Percentiles rank a stretch among this genome's conserved stretches.
Evolutionary conservation across 2,797 vertebrate species (phyloP).

Genomic region (Carduelis carduelis): DNA sequence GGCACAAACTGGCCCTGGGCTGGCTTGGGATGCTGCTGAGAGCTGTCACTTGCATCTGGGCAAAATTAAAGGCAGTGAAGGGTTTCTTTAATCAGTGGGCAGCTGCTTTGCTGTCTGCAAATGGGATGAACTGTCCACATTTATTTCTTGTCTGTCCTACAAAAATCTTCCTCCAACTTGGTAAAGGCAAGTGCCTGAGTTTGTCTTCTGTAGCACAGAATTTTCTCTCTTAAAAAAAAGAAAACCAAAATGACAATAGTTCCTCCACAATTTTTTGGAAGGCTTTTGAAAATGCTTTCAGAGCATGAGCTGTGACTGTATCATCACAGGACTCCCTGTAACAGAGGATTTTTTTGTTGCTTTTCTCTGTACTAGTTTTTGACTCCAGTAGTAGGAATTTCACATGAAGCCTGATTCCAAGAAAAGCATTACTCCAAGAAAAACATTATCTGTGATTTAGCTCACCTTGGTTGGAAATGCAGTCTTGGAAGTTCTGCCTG

Average conservation of each 20-base stretch:
- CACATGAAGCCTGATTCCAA: background rate
- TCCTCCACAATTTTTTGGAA: fast-evolving
- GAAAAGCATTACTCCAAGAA: background rate
- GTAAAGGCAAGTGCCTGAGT: background rate
- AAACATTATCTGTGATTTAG: background rate
- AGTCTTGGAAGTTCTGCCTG: background rate
- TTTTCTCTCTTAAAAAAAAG: fast-evolving
- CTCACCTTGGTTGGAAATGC: background rate
- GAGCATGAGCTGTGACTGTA: background rate
- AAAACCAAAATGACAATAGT: fast-evolving
- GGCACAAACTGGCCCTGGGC: background rate
- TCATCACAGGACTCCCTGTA: background rate
- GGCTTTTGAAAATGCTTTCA: background rate
- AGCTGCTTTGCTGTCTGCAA: background rate
- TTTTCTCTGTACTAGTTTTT: background rate
- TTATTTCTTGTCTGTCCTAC: background rate
- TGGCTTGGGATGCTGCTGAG: background rate
- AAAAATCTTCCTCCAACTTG: background rate
- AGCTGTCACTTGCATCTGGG: background rate
- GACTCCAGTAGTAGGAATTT: background rate
- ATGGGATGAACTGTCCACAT: background rate
- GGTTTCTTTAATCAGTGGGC: background rate
- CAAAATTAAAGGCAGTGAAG: background rate
- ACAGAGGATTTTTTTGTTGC: background rate
- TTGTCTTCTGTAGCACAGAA: background rate